Conservation (phyloP, 2,888 invertebrate genomes). For the Gari tellinella region DNA sequence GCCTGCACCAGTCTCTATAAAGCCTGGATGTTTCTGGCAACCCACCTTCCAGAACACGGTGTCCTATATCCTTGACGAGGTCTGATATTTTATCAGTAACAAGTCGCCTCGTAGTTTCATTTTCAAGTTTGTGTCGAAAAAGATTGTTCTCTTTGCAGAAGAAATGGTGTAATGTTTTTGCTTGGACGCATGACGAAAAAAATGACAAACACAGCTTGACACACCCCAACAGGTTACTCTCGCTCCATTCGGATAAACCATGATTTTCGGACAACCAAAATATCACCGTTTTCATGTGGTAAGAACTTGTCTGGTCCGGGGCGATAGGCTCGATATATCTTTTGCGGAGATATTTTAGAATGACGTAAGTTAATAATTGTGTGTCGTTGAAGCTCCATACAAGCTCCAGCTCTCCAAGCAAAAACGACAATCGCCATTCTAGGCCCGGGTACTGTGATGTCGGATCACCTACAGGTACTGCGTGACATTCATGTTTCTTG, state of each 20-base stretch:
- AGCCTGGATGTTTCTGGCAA: not conserved
- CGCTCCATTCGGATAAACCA: constrained; percentile 5
- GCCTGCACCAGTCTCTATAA: not conserved
- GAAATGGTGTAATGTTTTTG: constrained; percentile 13
- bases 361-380: constrained; percentile 27
- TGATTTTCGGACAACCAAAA: constrained; percentile 29
- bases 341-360: constrained; percentile 15
- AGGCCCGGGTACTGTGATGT: not conserved
- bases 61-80: not conserved
- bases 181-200: not conserved
- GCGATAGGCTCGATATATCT: constrained; percentile 5
- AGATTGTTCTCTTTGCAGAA: constrained; percentile 23
- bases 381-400: constrained; percentile 34
- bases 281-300: constrained; percentile 24
- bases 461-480: constrained; percentile 24
- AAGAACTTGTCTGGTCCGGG: constrained; percentile 23
- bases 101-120: not conserved
- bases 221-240: constrained; percentile 12
- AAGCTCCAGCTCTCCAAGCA: constrained; percentile 28
- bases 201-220: constrained; percentile 1
- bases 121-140: constrained; percentile 18
- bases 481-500: constrained; percentile 14
- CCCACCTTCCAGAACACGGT: not conserved
- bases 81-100: constrained; percentile 6
- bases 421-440: constrained; percentile 29